Base-by-base conservation (phyloP, 1,140 invertebrate species). In the Drosophila insularis region DNA sequence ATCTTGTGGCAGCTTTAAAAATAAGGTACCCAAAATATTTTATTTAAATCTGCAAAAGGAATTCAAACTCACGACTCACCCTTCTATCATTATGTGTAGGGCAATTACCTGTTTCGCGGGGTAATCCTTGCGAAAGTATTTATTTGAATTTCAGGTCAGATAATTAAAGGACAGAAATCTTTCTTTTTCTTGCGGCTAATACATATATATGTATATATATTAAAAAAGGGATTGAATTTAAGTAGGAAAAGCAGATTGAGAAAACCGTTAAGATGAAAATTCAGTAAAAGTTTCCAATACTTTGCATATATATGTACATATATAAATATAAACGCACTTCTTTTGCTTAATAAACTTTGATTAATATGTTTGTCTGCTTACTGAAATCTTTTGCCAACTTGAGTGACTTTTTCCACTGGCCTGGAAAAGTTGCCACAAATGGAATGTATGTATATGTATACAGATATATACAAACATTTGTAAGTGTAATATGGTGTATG, bases 401-500 rank as follows among this genome's bases (percentile, higher is more conserved):
- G 37, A 19, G 19, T 61, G 35, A 61, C 59, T 40, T 61, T 37
- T 43, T 61, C 21, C 43, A 32, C 59, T 61, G 59, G 19, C 7
- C 59, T 43, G 59, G 37, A 23, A 61, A 23, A 61, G 21, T 39
- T 23, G 59, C 8, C 37, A 21, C 59, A 39, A 21, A 37, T 43
- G 59, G 8, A 56, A 23, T 32, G 14, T 31, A 14, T 14, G 4
- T 11, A 10, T 31, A 58, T 11, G 1, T 4, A 17, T n/a, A 56
- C n/a, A 35, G 8, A 13, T 32, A 31, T 35, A 31, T 10, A 35
- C 7, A 58, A 3, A 58, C 14, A 37, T 58, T 11, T 58, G 55
- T 35, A 35, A 19, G 55, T 35, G 32, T 61, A 61, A 61, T 61
- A 61, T 61, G 35, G 55, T 58, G 35, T 43, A 61, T 61, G 59